These are phyloP conservation scores for Meiosimyza platycephala DNA, from an alignment of 2,888 invertebrate species.

Conservation along the genomic window DNA sequence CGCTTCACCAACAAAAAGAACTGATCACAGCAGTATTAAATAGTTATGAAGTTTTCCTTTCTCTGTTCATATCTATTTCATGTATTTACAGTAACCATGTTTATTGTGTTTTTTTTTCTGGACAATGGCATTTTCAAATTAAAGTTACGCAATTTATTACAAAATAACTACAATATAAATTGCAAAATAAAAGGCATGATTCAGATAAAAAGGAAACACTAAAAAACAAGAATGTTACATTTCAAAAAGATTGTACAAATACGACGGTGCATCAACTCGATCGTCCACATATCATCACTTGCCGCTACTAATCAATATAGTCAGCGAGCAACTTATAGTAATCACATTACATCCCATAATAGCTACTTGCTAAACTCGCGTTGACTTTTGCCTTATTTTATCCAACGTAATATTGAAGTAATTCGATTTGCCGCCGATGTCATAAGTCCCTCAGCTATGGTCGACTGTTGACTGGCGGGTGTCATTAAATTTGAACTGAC, in stretches of 20 bases:
- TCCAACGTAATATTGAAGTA: too few relatives aligned
- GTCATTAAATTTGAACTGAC: too few relatives aligned
- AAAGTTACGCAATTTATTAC: constrained; percentile 5
- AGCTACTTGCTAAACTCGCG: constrained; percentile 48
- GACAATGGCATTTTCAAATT: neutral
- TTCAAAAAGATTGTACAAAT: constrained; percentile 1
- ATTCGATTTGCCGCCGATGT: too few relatives aligned
- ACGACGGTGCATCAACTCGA: constrained; percentile 1
- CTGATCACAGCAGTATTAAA: too few relatives aligned
- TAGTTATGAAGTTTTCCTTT: too few relatives aligned
- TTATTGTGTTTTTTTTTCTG: constrained; percentile 13
- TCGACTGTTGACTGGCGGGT: too few relatives aligned
- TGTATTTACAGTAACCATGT: constrained; percentile 30
- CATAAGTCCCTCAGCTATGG: too few relatives aligned
- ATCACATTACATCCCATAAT: neutral
- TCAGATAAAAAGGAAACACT: constrained; percentile 1
- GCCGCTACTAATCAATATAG: too few relatives aligned
- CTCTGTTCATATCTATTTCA: too few relatives aligned
- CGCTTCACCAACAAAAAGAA: too few relatives aligned
- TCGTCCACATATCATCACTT: too few relatives aligned
- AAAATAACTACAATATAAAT: constrained; percentile 10
- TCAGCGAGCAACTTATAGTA: neutral
- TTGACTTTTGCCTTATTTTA: too few relatives aligned
- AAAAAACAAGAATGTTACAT: neutral
- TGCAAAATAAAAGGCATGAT: neutral